Base-by-base conservation (phyloP, 2,888 invertebrate species). In the Tanytarsus gracilentus region DNA sequence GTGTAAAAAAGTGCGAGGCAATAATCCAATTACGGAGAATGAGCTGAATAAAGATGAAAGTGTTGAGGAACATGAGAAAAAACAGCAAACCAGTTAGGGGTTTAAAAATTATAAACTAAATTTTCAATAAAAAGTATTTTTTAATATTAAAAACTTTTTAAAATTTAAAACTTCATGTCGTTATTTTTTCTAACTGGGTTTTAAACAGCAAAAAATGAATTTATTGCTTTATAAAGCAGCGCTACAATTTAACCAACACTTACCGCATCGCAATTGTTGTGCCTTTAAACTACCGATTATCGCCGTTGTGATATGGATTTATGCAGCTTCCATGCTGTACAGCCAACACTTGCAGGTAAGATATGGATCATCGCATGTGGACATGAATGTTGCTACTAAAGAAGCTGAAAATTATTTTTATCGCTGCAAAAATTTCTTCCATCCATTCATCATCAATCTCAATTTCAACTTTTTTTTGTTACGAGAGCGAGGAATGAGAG, bases 371-470 rank as follows among this genome's bases (percentile, higher is more conserved):
- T 39, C 33, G 16, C 33, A 18, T 21, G 21, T 53, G 36, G 16
- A 25, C 30, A 18, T 25, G 9, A 16, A 48, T 9, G 8, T 18
- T 18, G 55, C 55, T 55, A 55, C 55, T 14, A 55, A 39, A 55
- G 55, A 55, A 55, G 55, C 55, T 39, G 33, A 14, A 51, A 51
- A 30, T 51, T 51, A 29, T 51, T 29, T 18, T 18, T n/a, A 11
- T 33, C 14, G 49, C 27, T 18, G 6, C 18, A 44, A 26, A 49
- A 27, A 5, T 49, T 25, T 40, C 49, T 25, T 49, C 26, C 9
- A 49, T 26, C 36, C 33, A 53, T n/a, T 53, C 33, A 33, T 36
- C 36, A 53, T 53, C 53, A 53, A 53, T 53, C 53, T 53, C 33
- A 53, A 53, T 53, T 53, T 51, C 25, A 30, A 53, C 33, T 11